Evolutionary conservation across 2,888 invertebrate genomes (phyloP), one percentile per base, ranked within the genome.

Genomic region (Carterocephalus palaemon): DNA sequence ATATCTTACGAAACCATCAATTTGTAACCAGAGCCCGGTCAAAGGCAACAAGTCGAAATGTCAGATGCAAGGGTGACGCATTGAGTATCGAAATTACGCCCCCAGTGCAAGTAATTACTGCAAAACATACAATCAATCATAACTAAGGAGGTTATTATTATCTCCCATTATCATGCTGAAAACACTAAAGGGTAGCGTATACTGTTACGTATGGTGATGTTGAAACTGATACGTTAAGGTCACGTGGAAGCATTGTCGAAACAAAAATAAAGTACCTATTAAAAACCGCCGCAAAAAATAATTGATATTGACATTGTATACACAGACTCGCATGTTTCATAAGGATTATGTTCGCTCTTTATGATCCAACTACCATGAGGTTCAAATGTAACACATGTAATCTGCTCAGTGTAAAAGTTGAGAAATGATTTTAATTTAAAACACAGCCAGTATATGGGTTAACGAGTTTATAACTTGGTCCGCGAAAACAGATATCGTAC

Each of bases 391-490:
- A n/a, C n/a, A n/a, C n/a, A n/a, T n/a, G 72, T 69, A 69, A 67
- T 64, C 57, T 60, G 59, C 57, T 64, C 63, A 53, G 63, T 62
- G 67, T 64, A 56, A 70, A 77, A 73, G 73, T 81, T 80, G 72
- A 68, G 80, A 65, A 83, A 84, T 62, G 66, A 67, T 73, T 73
- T 75, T 69, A 78, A 71, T 69, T 64, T 66, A 69, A 73, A 77
- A 76, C 75, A 73, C 58, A 46, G 62, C 52, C 61, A 58, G 60
- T 55, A 83, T 75, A 80, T 82, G 71, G 84, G 85, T 78, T 77
- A 79, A 54, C 60, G 64, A 64, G 68, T 62, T 68, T 65, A 34
- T 42, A n/a, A n/a, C n/a, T n/a, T n/a, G n/a, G n/a, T n/a, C n/a
- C n/a, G n/a, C n/a, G n/a, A n/a, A n/a, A n/a, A n/a, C n/a, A n/a